Evolutionary conservation across 2,797 vertebrate species (phyloP).

Genomic region (Pangasius sanitwongsei): DNA sequence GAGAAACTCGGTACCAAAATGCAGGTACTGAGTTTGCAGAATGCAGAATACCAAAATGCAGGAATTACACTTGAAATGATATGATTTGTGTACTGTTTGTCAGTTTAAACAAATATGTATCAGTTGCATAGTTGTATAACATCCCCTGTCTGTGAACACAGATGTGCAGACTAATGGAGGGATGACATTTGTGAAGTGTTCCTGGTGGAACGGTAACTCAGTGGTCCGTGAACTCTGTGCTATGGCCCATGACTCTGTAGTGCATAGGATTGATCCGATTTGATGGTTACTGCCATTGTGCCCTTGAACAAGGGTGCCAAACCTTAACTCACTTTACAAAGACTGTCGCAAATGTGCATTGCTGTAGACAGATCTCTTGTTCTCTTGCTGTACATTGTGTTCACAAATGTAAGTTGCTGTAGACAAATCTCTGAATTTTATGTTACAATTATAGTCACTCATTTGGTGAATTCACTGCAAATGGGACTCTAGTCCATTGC

Average conservation of each 20-base stretch:
- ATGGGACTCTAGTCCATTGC: neutral
- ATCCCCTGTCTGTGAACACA: neutral
- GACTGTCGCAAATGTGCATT: neutral
- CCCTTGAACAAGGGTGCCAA: neutral
- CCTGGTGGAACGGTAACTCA: constrained; percentile 16
- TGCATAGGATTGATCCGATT: constrained; percentile 5
- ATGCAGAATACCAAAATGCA: constrained; percentile 4
- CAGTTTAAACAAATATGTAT: neutral
- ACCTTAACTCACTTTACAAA: constrained; percentile 6
- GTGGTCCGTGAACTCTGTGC: neutral
- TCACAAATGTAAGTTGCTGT: neutral
- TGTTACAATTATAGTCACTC: neutral
- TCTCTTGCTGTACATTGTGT: neutral
- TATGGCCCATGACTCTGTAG: neutral
- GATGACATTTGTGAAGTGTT: constrained; percentile 8
- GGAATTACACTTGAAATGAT: neutral
- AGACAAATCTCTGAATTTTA: neutral
- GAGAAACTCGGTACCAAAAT: neutral
- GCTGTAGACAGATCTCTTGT: neutral
- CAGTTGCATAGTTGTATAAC: neutral
- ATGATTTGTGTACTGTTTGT: neutral
- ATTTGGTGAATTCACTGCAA: neutral
- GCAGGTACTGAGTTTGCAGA: too few species aligned
- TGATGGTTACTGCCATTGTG: constrained; percentile 17
- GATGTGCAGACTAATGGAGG: neutral